Conservation (phyloP, 2,888 invertebrate species). For the Epistrophe eligans region DNA sequence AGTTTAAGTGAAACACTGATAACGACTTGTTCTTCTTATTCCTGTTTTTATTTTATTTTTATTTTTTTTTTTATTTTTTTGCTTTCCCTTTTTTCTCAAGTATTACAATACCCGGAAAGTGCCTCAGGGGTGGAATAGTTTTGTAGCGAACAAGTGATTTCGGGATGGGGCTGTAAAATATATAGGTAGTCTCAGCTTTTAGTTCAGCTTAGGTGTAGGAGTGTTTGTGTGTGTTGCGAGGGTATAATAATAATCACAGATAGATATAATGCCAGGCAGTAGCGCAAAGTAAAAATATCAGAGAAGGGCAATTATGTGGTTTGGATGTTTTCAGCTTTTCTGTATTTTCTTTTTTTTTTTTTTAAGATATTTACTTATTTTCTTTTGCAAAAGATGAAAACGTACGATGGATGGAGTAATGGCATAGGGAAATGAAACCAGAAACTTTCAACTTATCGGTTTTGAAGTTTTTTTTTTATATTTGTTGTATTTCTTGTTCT, state of each 20-base stretch:
- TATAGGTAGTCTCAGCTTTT: not conserved
- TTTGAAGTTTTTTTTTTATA: not conserved
- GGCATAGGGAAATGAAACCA: not conserved
- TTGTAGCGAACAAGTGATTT: slow-evolving; percentile 2
- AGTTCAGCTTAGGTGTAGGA: not conserved
- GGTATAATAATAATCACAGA: slow-evolving; percentile 26
- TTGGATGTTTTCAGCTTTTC: slow-evolving; percentile 56
- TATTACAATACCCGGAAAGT: not conserved
- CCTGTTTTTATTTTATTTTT: not conserved
- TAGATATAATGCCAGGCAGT: slow-evolving; percentile 29
- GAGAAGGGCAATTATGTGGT: slow-evolving; percentile 63
- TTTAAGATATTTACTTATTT: slow-evolving; percentile 7
- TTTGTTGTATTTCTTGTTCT: not conserved
- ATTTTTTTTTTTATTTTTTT: not conserved
- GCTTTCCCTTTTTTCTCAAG: slow-evolving; percentile 7
- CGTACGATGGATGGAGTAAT: not conserved
- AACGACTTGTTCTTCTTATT: slow-evolving; percentile 56
- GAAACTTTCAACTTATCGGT: slow-evolving; percentile 31
- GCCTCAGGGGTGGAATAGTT: slow-evolving; percentile 37
- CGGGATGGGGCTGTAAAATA: slow-evolving; percentile 5
- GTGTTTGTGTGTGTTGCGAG: not conserved
- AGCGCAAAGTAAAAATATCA: slow-evolving; percentile 15
- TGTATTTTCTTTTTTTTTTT: slow-evolving; percentile 35
- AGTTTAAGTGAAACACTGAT: slow-evolving; percentile 72
- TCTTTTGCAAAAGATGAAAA: slow-evolving; percentile 5